A percentile compares a stretch with the other conserved stretches of the same genome.
phyloP scores from a whole-genome alignment of 2,113 vertebrate genomes.

The Dasypus novemcinctus region DNA sequence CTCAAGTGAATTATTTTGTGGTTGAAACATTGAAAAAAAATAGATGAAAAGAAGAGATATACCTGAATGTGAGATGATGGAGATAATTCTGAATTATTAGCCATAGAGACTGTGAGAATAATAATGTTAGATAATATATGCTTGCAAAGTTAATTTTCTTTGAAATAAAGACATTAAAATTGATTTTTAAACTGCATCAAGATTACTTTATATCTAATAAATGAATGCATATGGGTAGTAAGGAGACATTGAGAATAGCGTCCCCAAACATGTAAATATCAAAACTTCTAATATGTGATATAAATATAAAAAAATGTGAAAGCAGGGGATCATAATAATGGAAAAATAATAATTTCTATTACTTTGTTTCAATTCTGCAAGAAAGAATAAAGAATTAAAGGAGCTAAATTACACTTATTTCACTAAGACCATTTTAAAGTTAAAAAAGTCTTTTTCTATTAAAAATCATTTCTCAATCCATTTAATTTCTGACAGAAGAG shows the following conservation, averaged over 20 bases:
- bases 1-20: neutral
- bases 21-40: neutral
- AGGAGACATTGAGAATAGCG: neutral
- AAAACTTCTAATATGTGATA: neutral
- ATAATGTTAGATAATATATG: neutral
- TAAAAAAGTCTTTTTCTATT: conserved; percentile 61
- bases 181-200: neutral
- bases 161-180: neutral
- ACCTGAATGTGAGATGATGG: neutral
- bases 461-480: conserved; percentile 56
- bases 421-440: conserved; percentile 58
- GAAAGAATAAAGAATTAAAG: conserved; percentile 51
- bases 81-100: neutral
- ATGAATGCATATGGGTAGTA: neutral
- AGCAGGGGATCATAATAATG: conserved; percentile 9
- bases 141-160: conserved; percentile 30
- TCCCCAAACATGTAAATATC: neutral
- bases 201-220: neutral
- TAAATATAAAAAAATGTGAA: conserved; percentile 24
- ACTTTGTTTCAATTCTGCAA: neutral
- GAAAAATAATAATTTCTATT: conserved; percentile 41
- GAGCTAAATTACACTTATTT: conserved; percentile 45
- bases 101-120: neutral
- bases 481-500: conserved; percentile 60
- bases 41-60: neutral